Evolutionary conservation across 2,797 vertebrate genomes (phyloP).

Genomic region (Hoplostethus mediterraneus): DNA sequence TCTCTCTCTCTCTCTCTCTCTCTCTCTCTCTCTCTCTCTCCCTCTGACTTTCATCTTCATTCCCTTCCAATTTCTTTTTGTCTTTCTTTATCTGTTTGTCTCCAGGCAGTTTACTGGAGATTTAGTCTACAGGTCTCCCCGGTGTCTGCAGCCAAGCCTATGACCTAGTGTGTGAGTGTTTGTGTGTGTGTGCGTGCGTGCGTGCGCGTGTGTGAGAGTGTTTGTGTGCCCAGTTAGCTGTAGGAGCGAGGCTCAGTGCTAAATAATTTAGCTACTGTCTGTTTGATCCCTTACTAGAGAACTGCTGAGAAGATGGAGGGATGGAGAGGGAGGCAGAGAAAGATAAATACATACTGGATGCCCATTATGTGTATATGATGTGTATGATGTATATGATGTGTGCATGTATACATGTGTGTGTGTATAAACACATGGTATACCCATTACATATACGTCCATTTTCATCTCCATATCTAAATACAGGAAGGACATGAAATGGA

Average conservation of each 20-base stretch:
- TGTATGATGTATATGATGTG: too few species aligned
- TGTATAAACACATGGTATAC: background rate
- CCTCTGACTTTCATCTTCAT: background rate
- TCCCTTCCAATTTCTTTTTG: background rate
- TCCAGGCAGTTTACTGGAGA: slow-evolving; percentile 38
- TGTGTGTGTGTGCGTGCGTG: background rate
- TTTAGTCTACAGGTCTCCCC: slow-evolving; percentile 40
- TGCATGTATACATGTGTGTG: too few species aligned
- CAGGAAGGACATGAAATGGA: too few species aligned
- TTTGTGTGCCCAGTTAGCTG: slow-evolving; percentile 47
- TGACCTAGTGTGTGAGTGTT: background rate
- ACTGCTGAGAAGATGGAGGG: slow-evolving; percentile 2
- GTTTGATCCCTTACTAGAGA: slow-evolving; percentile 35
- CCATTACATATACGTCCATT: too few species aligned
- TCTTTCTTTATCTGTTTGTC: slow-evolving; percentile 12
- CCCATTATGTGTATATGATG: too few species aligned
- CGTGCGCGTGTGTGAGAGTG: background rate
- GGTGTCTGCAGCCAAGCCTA: slow-evolving; percentile 28
- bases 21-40: background rate
- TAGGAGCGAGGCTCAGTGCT: slow-evolving; percentile 39
- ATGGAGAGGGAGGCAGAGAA: background rate
- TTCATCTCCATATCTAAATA: too few species aligned
- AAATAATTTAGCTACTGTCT: slow-evolving; percentile 67
- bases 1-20: background rate
- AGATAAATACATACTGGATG: background rate